A percentile compares a stretch with the other conserved stretches of the same genome.
Conservation (phyloP, 2,113 vertebrate species). For the Trematocara variabile region DNA sequence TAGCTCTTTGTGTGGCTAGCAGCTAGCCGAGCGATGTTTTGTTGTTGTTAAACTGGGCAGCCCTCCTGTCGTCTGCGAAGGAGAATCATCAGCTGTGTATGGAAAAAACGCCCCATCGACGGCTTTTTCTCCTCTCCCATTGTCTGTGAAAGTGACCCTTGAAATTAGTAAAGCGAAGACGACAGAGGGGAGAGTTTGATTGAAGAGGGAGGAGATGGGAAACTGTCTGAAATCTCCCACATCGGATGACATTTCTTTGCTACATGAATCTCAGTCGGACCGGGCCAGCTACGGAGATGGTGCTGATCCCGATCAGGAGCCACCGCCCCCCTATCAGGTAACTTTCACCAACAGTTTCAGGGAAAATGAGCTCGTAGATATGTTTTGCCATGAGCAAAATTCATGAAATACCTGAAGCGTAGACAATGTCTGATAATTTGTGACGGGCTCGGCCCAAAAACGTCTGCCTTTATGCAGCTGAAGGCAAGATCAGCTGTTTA, state of each 20-base stretch:
- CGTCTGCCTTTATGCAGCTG: not conserved
- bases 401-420: not conserved
- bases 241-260: slow-evolving; percentile 95
- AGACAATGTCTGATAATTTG: not conserved
- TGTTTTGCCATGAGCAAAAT: not conserved
- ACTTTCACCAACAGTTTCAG: not conserved
- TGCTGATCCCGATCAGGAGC: slow-evolving; percentile 88
- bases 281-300: slow-evolving; percentile 91
- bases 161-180: slow-evolving; percentile 2
- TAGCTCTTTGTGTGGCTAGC: slow-evolving; percentile 72
- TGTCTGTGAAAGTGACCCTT: not conserved
- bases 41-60: slow-evolving; percentile 65
- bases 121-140: not conserved
- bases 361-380: not conserved
- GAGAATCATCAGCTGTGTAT: slow-evolving; percentile 37
- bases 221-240: slow-evolving; percentile 96
- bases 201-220: slow-evolving; percentile 81
- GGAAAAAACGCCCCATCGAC: slow-evolving; percentile 14
- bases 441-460: not conserved
- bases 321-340: slow-evolving; percentile 96
- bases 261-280: slow-evolving; percentile 95
- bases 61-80: slow-evolving; percentile 59
- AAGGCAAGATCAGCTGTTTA: slow-evolving; percentile 8
- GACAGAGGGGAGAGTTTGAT: slow-evolving; percentile 19
- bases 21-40: slow-evolving; percentile 68